Evolutionary conservation across 2,888 invertebrate genomes (phyloP).

Genomic region (Metacarcinus magister): DNA sequence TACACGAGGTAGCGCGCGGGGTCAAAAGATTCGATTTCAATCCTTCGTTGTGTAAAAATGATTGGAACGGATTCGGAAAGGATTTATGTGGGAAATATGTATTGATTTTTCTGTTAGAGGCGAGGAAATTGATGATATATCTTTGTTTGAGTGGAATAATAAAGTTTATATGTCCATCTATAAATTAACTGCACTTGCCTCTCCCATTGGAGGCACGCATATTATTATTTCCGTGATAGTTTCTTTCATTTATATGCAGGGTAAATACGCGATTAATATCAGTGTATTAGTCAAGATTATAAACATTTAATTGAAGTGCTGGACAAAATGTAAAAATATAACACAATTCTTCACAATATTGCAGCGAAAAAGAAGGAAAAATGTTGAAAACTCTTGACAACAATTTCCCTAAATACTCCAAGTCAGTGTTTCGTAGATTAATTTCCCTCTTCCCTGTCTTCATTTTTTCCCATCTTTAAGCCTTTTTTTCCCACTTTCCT

Average conservation of each 20-base stretch:
- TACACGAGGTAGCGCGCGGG: not conserved
- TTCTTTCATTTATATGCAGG: not conserved
- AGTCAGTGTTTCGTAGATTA: not conserved
- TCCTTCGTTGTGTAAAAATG: not conserved
- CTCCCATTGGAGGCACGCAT: not conserved
- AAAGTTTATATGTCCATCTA: not conserved
- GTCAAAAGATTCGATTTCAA: not conserved
- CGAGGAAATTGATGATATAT: not conserved
- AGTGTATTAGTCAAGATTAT: not conserved
- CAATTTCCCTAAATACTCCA: not conserved
- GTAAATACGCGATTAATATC: not conserved
- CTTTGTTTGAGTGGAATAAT: not conserved
- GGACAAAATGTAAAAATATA: not conserved
- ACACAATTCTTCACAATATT: not conserved
- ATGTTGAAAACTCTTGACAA: not conserved
- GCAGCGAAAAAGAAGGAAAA: not conserved
- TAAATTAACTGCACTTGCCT: not conserved
- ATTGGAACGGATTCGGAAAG: not conserved
- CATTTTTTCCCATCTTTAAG: not conserved
- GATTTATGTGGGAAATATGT: not conserved
- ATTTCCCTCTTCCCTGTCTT: not conserved
- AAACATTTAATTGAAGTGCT: not conserved
- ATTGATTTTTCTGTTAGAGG: not conserved
- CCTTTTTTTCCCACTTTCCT: not conserved
- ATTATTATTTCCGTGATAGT: not conserved